phyloP scores from a whole-genome alignment of 2,113 vertebrate genomes.

The Meriones unguiculatus region DNA sequence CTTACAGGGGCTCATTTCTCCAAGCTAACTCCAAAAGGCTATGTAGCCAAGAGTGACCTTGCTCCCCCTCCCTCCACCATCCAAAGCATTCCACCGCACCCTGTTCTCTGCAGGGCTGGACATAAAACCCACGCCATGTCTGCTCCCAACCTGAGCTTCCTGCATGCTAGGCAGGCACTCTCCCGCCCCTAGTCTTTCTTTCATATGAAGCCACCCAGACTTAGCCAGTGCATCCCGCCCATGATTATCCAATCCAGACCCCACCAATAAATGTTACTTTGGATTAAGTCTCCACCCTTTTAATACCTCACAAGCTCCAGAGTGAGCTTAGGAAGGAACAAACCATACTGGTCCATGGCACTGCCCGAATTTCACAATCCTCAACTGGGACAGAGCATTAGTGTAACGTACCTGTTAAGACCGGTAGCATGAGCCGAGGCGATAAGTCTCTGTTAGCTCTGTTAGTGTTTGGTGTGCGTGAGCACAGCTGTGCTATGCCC shows the following conservation, averaged over 20 bases:
- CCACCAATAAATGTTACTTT: background rate
- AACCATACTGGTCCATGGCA: background rate
- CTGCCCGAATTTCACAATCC: background rate
- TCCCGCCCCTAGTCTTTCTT: background rate
- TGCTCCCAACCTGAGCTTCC: background rate
- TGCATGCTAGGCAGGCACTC: background rate
- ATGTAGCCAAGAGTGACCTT: background rate
- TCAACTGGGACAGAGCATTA: background rate
- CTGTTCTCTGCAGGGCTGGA: background rate
- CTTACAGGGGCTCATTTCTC: background rate
- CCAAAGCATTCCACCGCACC: background rate
- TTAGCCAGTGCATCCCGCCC: background rate
- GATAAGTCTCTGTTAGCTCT: background rate
- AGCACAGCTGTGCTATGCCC: background rate
- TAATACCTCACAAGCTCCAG: background rate
- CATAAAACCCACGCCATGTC: background rate
- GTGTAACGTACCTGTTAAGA: background rate
- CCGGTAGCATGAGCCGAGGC: background rate
- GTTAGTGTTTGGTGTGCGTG: background rate
- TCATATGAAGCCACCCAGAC: background rate
- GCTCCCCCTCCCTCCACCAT: background rate
- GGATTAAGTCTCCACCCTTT: background rate
- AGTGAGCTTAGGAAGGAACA: background rate
- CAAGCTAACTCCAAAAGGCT: background rate
- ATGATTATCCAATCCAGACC: background rate